Base-by-base conservation (phyloP, 2,113 vertebrate species). In the Tyrannus savana region DNA sequence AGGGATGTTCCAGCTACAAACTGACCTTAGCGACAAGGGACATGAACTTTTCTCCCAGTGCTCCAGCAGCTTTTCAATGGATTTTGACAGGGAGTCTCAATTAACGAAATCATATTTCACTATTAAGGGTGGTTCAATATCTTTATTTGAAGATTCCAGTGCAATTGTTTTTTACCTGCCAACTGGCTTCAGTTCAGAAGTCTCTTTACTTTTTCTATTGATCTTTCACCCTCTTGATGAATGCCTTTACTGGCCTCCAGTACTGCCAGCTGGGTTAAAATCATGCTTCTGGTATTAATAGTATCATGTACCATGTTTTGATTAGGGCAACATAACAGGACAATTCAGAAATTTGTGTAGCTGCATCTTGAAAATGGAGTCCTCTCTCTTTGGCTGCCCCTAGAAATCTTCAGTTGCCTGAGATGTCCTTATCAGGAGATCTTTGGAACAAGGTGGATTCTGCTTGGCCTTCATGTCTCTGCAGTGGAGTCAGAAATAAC, bases 61-160 rank as follows among this genome's bases (percentile, higher is more conserved):
- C 3, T 62, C 46, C 10, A n/a, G 18, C 25, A 77, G 31, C 33
- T 76, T 94, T 88, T 86, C 75, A 86, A 35, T 55, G 23, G 23
- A 33, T 88, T 94, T 93, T 96, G 94, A 90, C 76, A 88, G 19
- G 6, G 12, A 93, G 39, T 35, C 41, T 30, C 19, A 86, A 83
- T 92, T 95, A 96, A 77, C 80, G 86, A 88, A 91, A 90, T 80
- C 25, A 27, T 66, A 85, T 62, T 93, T 88, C 33, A 58, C 7
- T 39, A 59, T 64, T 88, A 90, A 74, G 30, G 10, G 10, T 69
- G 28, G 25, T 46, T 69, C 68, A 80, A 17, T 74, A 80, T 50
- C 17, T 50, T 77, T 53, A 77, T 80, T 83, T 77, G 55, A 59
- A 77, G 50, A 84, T 62, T 73, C 4, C 59, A 58, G 30, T 12